Base-by-base conservation (phyloP, 2,797 vertebrate species). In the Enteromius treurensis region DNA sequence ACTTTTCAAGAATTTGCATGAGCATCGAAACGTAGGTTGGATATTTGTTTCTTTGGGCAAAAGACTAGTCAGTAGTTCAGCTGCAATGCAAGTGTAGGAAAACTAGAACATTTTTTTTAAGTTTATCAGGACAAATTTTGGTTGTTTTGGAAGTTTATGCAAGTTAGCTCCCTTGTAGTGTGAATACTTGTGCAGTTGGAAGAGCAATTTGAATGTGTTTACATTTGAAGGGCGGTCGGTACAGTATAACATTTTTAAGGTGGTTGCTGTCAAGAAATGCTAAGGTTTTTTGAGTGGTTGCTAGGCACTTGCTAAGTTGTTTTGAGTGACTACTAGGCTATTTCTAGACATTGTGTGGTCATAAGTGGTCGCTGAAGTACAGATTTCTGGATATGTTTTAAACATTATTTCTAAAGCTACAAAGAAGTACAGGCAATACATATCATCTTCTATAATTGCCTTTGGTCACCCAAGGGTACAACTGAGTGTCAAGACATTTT, bases 401-500 rank as follows among this genome's bases (percentile, higher is more conserved):
- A n/a, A 15, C 17, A 51, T 4, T 14, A 37, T 34, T 51, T 9
- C 45, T 73, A 32, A 49, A 51, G 26, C 45, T 73, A 49, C 70
- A 73, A 29, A 32, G 5, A 55, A 55, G 47, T 37, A 37, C 32
- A 34, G 73, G 49, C 32, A n/a, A 37, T 55, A 74, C 53, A 37
- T 55, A 55, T 49, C 15, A 51, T 19, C 15, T 73, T 73, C 26
- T 73, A 32, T 73, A 34, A 65, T 78, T 67, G 45, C 17, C 17
- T 65, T 51, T 49, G 60, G 45, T 67, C 17, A 67, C 62, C 62
- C 42, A 34, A n/a, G 45, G 62, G 29, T 68, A 68, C 62, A 34
- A 32, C 42, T 65, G 60, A 78, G 45, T 23, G 29, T 79, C 62
- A 51, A 51, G 45, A 37, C 1, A 67, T 29, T 67, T 79, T 79